These are phyloP conservation scores for Lycaon pictus DNA, from an alignment of 2,113 vertebrate species.

Conservation along the genomic window DNA sequence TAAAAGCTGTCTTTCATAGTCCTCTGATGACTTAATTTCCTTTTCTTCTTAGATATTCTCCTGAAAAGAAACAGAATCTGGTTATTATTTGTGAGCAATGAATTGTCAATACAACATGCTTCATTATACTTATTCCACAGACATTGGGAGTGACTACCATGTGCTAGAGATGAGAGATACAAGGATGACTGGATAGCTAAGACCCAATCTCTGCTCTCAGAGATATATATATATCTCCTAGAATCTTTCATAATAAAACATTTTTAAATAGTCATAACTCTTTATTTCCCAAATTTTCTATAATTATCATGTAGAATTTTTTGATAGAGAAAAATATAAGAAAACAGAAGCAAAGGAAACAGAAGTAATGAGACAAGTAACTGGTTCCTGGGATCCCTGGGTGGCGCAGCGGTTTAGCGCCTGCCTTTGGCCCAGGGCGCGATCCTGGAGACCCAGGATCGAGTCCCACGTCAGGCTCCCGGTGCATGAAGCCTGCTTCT, in stretches of 20 bases:
- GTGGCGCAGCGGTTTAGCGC: too few species aligned
- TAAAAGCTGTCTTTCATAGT: constrained; percentile 39
- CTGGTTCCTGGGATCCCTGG: too few species aligned
- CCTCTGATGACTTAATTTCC: constrained; percentile 67
- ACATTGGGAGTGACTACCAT: not conserved
- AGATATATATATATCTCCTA: not conserved
- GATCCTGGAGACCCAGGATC: too few species aligned
- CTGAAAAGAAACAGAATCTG: constrained; percentile 64
- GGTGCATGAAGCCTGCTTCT: too few species aligned
- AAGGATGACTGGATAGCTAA: not conserved
- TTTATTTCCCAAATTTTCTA: constrained; percentile 11
- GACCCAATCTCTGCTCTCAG: not conserved
- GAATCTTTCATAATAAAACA: constrained; percentile 8
- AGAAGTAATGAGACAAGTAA: not conserved
- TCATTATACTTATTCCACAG: not conserved
- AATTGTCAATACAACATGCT: not conserved
- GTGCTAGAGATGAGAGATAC: not conserved
- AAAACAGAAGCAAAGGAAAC: not conserved
- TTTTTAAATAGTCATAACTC: not conserved
- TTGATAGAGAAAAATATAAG: not conserved
- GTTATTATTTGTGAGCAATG: constrained; percentile 28
- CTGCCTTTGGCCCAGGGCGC: too few species aligned
- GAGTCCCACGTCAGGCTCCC: too few species aligned
- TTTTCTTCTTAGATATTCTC: constrained; percentile 79
- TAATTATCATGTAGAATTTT: not conserved